These are phyloP conservation scores for Phania funesta DNA, from an alignment of 2,888 invertebrate genomes.

Conservation along the genomic window DNA sequence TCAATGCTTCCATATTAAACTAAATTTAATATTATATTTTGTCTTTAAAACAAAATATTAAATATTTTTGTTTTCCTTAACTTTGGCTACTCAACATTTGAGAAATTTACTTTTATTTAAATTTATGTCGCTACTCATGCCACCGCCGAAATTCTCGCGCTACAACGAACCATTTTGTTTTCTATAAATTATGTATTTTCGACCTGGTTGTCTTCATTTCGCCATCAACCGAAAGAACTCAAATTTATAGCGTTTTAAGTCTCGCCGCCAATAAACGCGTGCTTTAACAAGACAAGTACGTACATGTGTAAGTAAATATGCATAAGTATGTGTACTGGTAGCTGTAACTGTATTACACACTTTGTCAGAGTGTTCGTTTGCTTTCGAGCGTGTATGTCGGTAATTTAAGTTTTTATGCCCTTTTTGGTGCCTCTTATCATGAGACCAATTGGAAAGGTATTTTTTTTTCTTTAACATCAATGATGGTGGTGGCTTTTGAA, in stretches of 20 bases:
- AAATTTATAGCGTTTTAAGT: constrained; percentile 19
- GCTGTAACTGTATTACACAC: not conserved
- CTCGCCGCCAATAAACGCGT: constrained; percentile 26
- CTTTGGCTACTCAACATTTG: not conserved
- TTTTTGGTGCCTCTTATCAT: not conserved
- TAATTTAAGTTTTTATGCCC: not conserved
- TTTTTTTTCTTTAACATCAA: not conserved
- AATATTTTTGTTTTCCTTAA: not conserved
- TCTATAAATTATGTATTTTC: constrained; percentile 19
- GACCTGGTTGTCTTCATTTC: constrained; percentile 12
- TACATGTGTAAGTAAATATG: no score
- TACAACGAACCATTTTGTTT: not conserved
- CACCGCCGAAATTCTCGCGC: not conserved
- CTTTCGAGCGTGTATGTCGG: constrained; percentile 4
- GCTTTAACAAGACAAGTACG: not conserved
- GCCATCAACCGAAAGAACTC: constrained; percentile 13
- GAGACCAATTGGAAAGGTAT: not conserved
- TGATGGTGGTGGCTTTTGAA: not conserved
- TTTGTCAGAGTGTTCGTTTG: not conserved
- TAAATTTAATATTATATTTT: not conserved
- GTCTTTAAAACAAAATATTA: not conserved
- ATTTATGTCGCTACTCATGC: not conserved
- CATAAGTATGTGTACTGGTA: not conserved
- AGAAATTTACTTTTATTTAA: not conserved
- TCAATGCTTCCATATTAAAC: not conserved